Evolutionary conservation across 2,113 vertebrate species (phyloP), one percentile per base, ranked within the genome.

Genomic region (Mesoclemmys tuberculata): DNA sequence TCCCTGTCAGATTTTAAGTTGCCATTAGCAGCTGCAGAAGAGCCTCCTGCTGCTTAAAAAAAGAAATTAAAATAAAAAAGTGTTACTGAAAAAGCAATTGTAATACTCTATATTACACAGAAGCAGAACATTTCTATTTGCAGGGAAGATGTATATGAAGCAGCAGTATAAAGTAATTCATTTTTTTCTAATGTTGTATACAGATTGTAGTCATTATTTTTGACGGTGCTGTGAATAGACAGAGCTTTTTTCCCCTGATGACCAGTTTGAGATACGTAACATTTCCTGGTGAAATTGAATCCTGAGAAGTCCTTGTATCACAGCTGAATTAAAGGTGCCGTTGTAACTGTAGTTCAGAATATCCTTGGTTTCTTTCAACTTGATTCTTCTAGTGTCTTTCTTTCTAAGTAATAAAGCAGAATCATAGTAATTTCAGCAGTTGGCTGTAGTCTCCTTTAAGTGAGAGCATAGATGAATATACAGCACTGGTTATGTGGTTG

Each of bases 381-480:
- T 82, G 84, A 3, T 82, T 74, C n/a, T 41, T 74, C 68, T 24
- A 24, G 38, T 74, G n/a, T 74, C n/a, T 74, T 24, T 10, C 71
- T 74, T 74, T 41, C 71, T 80, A 79, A 89, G 29, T 84, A 92
- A 74, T 74, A 82, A n/a, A 90, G 52, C 2, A 93, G 55, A 46
- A 21, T 48, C 29, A 2, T 13, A 79, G 58, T 10, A 80, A 29
- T 61, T 56, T 54, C 35, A 78, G 41, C 44, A 6, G 10, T 74
- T 44, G 8, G 10, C 89, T 74, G 46, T 13, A 29, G 86, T 88
- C 27, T 74, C 10, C 83, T 89, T 21, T 48, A 21, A 49, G 35
- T 9, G 1, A 82, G 58, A 38, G 89, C 2, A 4, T 52, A 11
- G 48, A 2, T 80, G 90, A 56, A 87, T 71, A 19, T 68, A 5